A percentile compares a stretch with the other conserved stretches of the same genome.
phyloP scores from a whole-genome alignment of 2,113 vertebrate species.

The Phaetusa simplex region DNA sequence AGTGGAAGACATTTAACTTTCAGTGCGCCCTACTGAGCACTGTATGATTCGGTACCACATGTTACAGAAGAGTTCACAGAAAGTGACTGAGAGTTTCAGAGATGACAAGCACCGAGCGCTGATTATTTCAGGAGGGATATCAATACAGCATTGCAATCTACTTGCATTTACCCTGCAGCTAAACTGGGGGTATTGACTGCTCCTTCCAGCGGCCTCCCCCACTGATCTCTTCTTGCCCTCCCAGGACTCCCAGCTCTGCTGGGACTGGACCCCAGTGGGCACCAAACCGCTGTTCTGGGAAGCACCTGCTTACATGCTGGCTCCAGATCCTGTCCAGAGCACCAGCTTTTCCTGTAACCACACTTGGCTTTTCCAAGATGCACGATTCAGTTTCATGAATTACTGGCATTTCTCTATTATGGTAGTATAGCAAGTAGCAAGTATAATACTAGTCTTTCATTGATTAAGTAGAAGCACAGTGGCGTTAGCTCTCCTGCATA shows the following conservation, averaged over 20 bases:
- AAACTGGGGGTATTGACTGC: neutral
- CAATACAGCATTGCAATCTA: neutral
- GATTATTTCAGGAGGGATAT: neutral
- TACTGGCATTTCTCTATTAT: neutral
- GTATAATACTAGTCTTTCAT: neutral
- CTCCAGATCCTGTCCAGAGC: neutral
- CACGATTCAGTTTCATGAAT: neutral
- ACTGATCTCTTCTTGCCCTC: neutral
- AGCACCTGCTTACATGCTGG: neutral
- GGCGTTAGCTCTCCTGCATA: neutral
- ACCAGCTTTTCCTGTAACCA: neutral
- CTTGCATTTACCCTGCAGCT: neutral
- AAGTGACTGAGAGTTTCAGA: neutral
- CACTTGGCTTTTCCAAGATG: neutral
- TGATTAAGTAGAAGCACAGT: neutral
- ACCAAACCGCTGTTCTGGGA: neutral
- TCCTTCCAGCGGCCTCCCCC: neutral
- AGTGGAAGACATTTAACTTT: neutral
- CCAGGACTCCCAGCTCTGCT: neutral
- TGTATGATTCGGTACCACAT: neutral
- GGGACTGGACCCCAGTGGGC: neutral
- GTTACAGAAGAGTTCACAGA: neutral
- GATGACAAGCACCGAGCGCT: neutral
- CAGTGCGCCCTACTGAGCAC: neutral
- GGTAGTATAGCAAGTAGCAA: neutral